Evolutionary conservation across 2,113 vertebrate species (phyloP).

Genomic region (Scopus umbretta): DNA sequence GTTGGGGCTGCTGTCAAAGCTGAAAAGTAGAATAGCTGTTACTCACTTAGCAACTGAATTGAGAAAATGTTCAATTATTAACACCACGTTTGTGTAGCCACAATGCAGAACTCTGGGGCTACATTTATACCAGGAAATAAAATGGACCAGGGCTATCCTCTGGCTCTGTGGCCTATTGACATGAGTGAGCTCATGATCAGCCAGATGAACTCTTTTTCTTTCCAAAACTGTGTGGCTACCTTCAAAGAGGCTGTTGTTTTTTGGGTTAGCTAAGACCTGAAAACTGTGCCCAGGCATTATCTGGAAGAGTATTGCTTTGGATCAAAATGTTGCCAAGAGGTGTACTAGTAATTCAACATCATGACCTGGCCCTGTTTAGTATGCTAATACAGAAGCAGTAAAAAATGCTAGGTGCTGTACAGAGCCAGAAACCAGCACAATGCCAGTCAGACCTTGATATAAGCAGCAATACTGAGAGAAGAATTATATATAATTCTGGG

Average conservation of each 20-base stretch:
- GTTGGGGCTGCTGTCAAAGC: neutral
- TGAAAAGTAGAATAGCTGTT: neutral
- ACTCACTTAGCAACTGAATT: neutral
- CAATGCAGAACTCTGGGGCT: neutral
- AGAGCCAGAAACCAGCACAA: neutral
- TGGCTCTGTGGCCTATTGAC: neutral
- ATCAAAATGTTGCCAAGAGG: neutral
- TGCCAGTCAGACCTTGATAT: neutral
- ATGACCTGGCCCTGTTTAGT: neutral
- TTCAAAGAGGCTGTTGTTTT: neutral
- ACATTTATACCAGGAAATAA: neutral
- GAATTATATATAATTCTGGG: neutral
- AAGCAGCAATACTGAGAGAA: neutral
- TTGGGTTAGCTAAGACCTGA: neutral
- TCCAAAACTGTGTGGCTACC: neutral
- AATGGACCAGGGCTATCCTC: neutral
- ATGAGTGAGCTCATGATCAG: neutral
- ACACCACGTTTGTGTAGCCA: neutral
- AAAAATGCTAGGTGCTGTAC: neutral
- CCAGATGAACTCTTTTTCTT: neutral
- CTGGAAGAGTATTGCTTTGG: neutral
- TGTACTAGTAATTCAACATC: neutral
- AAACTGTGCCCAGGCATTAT: neutral
- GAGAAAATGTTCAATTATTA: neutral
- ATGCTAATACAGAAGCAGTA: neutral